phyloP scores from a whole-genome alignment of 1,140 invertebrate species.

The Polyergus mexicanus region DNA sequence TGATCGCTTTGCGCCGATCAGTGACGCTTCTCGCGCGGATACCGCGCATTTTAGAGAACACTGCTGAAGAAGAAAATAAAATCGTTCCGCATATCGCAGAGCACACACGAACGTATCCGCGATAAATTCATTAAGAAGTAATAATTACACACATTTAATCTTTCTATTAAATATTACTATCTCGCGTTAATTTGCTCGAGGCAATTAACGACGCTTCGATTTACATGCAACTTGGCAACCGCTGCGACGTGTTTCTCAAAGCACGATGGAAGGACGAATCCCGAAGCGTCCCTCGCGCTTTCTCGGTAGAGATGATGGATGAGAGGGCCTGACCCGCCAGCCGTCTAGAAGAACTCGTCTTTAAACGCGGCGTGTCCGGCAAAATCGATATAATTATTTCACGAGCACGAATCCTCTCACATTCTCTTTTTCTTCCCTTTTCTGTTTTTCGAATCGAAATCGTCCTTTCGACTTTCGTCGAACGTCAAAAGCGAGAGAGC shows the following conservation, averaged over 20 bases:
- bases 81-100: not conserved
- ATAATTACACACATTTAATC: conserved; percentile 9
- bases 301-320: conserved; percentile 84
- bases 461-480: conserved; percentile 69
- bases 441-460: conserved; percentile 50
- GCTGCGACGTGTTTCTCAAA: conserved; percentile 71
- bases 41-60: not conserved
- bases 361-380: conserved; percentile 80
- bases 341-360: conserved; percentile 82
- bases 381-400: conserved; percentile 86
- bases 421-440: conserved; percentile 30
- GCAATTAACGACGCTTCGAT: conserved; percentile 15
- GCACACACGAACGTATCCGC: not conserved
- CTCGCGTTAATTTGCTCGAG: not conserved
- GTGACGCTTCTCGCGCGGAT: conserved; percentile 70
- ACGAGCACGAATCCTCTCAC: conserved; percentile 62
- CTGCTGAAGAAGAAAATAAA: not conserved
- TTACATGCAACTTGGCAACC: conserved; percentile 69
- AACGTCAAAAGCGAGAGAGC: conserved; percentile 67
- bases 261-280: conserved; percentile 77
- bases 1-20: conserved; percentile 70
- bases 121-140: not conserved
- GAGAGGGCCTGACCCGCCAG: conserved; percentile 81
- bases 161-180: not conserved
- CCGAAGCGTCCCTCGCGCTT: conserved; percentile 75